These are phyloP conservation scores for Penaeus chinensis DNA, from an alignment of 1,140 invertebrate species.

Conservation along the genomic window DNA sequence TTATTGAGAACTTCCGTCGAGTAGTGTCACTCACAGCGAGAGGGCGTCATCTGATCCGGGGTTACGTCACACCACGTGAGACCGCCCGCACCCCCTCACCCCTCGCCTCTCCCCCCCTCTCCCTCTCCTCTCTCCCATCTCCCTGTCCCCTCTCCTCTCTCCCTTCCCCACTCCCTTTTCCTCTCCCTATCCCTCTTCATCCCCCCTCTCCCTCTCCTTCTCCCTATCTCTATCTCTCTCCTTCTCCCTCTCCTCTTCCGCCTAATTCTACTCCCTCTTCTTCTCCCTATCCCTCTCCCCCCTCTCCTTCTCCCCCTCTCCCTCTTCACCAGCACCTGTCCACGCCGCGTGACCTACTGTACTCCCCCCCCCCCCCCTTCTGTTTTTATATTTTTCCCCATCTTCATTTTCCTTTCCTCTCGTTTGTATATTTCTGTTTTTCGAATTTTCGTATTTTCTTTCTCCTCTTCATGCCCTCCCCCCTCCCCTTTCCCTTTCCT, in stretches of 20 bases:
- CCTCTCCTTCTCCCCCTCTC: slow-evolving; percentile 23
- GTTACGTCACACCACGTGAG: too few relatives aligned
- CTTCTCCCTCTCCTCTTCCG: not conserved
- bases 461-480: too few relatives aligned
- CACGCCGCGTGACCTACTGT: not conserved
- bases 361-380: not conserved
- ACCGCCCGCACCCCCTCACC: not conserved
- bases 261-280: slow-evolving; percentile 16
- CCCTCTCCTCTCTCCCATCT: slow-evolving; percentile 22
- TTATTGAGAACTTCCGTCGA: too few relatives aligned
- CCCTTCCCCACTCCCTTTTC: not conserved
- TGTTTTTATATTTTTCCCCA: too few relatives aligned
- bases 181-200: not conserved
- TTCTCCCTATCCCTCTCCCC: slow-evolving; percentile 26
- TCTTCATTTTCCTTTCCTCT: too few relatives aligned
- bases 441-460: too few relatives aligned
- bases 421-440: too few relatives aligned
- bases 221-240: not conserved
- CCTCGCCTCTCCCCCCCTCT: not conserved
- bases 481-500: too few relatives aligned
- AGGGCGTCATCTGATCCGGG: too few relatives aligned
- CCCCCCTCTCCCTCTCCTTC: not conserved
- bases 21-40: too few relatives aligned
- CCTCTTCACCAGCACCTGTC: not conserved
- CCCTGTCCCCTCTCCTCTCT: not conserved